Conservation (phyloP, 2,888 invertebrate species). For the Mesoligia furuncula region DNA sequence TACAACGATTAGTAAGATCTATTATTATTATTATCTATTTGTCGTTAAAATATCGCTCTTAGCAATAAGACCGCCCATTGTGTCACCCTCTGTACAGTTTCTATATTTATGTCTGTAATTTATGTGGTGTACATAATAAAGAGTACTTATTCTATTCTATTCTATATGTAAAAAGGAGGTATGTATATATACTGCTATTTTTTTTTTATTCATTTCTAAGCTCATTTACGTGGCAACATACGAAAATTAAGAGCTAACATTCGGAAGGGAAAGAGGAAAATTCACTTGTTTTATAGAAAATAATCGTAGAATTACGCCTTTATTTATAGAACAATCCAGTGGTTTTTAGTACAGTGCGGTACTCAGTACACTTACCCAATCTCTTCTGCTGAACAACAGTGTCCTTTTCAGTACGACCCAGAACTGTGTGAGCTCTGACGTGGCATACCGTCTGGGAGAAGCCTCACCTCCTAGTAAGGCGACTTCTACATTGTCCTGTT, state of each 20-base stretch:
- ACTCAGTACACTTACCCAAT: conserved; percentile 92
- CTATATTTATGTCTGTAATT: no score
- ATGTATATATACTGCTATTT: background rate
- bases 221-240: background rate
- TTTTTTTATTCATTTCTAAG: background rate
- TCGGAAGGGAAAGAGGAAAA: background rate
- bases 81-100: no score
- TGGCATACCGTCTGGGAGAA: conserved; percentile 94
- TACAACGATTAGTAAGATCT: no score
- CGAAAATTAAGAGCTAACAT: background rate
- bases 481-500: conserved; percentile 93
- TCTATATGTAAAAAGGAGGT: no score
- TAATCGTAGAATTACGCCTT: background rate
- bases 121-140: no score
- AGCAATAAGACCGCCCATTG: no score
- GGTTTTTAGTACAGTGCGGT: background rate
- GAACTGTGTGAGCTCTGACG: conserved; percentile 95
- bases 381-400: conserved; percentile 95
- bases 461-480: conserved; percentile 92
- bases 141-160: no score
- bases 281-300: background rate
- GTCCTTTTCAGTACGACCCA: conserved; percentile 96
- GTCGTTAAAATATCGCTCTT: no score
- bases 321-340: background rate
- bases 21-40: no score